phyloP scores from a whole-genome alignment of 2,888 invertebrate genomes.

The Plebejus anna region DNA sequence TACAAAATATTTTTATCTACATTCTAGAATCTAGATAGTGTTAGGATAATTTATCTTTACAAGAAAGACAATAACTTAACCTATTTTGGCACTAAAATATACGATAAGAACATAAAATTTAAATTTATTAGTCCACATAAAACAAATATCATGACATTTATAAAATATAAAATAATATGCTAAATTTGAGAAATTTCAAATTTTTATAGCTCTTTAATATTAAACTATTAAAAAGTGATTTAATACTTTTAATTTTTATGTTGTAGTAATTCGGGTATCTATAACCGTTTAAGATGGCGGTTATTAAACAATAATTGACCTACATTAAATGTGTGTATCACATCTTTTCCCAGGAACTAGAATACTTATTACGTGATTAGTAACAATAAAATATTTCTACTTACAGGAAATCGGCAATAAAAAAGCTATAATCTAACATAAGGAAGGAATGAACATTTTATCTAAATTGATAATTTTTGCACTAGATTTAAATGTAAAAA shows the following conservation, averaged over 20 bases:
- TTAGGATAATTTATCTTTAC: background rate
- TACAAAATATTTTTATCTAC: background rate
- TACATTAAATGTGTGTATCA: slow-evolving; percentile 6
- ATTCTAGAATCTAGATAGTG: background rate
- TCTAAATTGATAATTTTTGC: background rate
- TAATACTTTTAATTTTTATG: background rate
- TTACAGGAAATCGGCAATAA: background rate
- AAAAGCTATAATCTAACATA: background rate
- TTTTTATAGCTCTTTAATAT: background rate
- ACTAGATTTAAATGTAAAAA: background rate
- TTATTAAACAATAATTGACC: background rate
- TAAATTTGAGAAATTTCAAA: slow-evolving; percentile 11
- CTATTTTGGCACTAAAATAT: background rate
- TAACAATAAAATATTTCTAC: background rate
- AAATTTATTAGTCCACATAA: background rate
- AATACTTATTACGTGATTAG: background rate
- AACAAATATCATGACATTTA: slow-evolving; percentile 10
- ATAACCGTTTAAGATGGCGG: background rate
- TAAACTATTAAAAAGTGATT: slow-evolving; percentile 12
- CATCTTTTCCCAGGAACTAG: background rate
- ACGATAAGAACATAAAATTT: slow-evolving; percentile 1
- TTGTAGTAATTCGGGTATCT: background rate
- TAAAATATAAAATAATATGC: slow-evolving; percentile 4
- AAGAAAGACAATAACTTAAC: background rate
- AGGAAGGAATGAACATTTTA: slow-evolving; percentile 2